Conservation (phyloP, 2,797 vertebrate genomes). For the Diplodus puntazzo region DNA sequence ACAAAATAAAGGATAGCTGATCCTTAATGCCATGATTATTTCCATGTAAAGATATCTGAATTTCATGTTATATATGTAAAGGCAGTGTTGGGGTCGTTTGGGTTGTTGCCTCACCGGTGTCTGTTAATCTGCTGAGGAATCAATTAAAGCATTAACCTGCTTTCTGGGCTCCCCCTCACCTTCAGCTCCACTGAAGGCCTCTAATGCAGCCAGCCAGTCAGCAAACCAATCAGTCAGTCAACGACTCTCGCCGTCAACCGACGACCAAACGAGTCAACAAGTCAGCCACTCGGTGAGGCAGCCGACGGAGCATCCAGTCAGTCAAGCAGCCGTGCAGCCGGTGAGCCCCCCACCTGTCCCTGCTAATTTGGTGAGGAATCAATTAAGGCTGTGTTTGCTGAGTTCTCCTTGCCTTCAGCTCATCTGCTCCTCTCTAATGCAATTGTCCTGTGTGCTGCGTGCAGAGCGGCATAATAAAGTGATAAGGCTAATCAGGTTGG, state of each 20-base stretch:
- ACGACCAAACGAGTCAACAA: slow-evolving; percentile 71
- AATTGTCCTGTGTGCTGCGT: slow-evolving; percentile 96
- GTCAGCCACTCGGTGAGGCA: slow-evolving; percentile 59
- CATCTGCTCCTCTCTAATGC: slow-evolving; percentile 95
- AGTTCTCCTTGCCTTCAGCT: slow-evolving; percentile 93
- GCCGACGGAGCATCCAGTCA: slow-evolving; percentile 65
- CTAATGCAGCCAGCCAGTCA: slow-evolving; percentile 33
- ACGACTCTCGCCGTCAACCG: slow-evolving; percentile 37
- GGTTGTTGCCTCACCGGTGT: slow-evolving; percentile 24
- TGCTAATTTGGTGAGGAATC: slow-evolving; percentile 90
- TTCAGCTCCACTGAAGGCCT: slow-evolving; percentile 42
- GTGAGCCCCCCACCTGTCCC: slow-evolving; percentile 82
- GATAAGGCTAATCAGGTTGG: slow-evolving; percentile 97
- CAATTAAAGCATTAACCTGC: slow-evolving; percentile 39
- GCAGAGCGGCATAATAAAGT: slow-evolving; percentile 96
- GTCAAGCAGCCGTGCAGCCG: slow-evolving; percentile 72
- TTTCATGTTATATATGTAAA: not conserved
- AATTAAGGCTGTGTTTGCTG: slow-evolving; percentile 87
- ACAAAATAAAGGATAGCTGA: not conserved
- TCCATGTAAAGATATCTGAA: not conserved
- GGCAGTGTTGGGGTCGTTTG: slow-evolving; percentile 18
- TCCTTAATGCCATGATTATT: not conserved
- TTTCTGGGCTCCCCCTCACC: slow-evolving; percentile 40
- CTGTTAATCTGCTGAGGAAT: slow-evolving; percentile 41
- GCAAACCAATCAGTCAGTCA: slow-evolving; percentile 52